These are phyloP conservation scores for Sylvicapra grimmia DNA, from an alignment of 2,113 vertebrate species.

Conservation along the genomic window DNA sequence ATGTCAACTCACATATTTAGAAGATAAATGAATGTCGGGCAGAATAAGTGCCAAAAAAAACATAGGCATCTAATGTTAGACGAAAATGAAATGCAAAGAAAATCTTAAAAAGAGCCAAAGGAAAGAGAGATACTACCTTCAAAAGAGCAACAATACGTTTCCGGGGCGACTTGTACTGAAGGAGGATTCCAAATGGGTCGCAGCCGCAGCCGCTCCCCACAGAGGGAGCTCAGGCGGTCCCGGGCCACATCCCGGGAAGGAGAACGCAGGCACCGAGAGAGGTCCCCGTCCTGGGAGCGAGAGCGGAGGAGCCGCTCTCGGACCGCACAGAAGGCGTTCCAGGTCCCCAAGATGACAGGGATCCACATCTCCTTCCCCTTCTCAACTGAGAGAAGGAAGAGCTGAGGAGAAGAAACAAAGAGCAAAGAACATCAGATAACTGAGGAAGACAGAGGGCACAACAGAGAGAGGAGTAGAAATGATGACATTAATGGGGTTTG, in stretches of 20 bases:
- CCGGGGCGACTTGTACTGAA: background rate
- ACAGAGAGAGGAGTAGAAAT: background rate
- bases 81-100: conserved; percentile 4
- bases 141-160: background rate
- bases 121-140: background rate
- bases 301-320: conserved; percentile 89
- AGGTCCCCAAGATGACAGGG: conserved; percentile 90
- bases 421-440: conserved; percentile 92
- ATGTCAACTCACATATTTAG: background rate
- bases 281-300: conserved; percentile 89
- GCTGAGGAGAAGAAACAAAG: conserved; percentile 86
- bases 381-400: conserved; percentile 56
- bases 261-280: conserved; percentile 87
- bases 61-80: background rate
- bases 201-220: conserved; percentile 65
- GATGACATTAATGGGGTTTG: background rate
- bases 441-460: conserved; percentile 76
- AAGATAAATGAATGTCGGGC: background rate
- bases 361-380: conserved; percentile 88
- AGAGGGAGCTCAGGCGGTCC: conserved; percentile 34
- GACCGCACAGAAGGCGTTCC: conserved; percentile 88
- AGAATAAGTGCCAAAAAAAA: conserved; percentile 6
- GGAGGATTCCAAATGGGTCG: conserved; percentile 56
- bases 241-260: conserved; percentile 44
- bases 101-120: background rate